Percentiles rank a stretch among this genome's conserved stretches.
Conservation (phyloP, 2,113 vertebrate genomes). For the Pandion haliaetus region DNA sequence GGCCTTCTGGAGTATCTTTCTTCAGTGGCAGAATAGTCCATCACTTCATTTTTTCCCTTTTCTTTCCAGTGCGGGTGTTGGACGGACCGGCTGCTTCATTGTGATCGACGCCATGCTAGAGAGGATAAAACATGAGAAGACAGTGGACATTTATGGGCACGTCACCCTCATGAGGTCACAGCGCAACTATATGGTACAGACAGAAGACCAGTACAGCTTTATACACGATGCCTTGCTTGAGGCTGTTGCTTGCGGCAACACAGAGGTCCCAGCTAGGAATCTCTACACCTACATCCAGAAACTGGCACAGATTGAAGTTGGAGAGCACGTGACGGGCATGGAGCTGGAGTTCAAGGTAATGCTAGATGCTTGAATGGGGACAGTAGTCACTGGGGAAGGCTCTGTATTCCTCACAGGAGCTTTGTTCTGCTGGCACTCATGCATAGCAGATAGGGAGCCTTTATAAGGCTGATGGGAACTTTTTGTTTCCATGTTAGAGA, state of each 20-base stretch:
- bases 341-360: slow-evolving; percentile 97
- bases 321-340: slow-evolving; percentile 96
- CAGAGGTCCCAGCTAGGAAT: slow-evolving; percentile 92
- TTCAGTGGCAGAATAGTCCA: fast-evolving
- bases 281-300: slow-evolving; percentile 97
- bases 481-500: background rate
- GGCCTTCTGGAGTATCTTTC: background rate
- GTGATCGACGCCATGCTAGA: slow-evolving; percentile 98
- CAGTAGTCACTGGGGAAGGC: background rate
- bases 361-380: fast-evolving
- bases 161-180: slow-evolving; percentile 97
- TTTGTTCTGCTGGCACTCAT: background rate
- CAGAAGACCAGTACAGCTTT: slow-evolving; percentile 98
- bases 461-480: background rate
- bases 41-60: fast-evolving
- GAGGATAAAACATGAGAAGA: slow-evolving; percentile 95
- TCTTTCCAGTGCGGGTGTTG: slow-evolving; percentile 86
- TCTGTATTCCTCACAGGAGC: background rate
- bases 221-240: slow-evolving; percentile 97
- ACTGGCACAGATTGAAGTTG: slow-evolving; percentile 88
- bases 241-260: slow-evolving; percentile 95
- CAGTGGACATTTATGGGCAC: slow-evolving; percentile 95
- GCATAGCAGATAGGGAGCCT: background rate
- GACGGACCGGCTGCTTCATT: slow-evolving; percentile 95
- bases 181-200: slow-evolving; percentile 99